Evolutionary conservation across 2,113 vertebrate genomes (phyloP).

Genomic region (Ailuropoda melanoleuca): DNA sequence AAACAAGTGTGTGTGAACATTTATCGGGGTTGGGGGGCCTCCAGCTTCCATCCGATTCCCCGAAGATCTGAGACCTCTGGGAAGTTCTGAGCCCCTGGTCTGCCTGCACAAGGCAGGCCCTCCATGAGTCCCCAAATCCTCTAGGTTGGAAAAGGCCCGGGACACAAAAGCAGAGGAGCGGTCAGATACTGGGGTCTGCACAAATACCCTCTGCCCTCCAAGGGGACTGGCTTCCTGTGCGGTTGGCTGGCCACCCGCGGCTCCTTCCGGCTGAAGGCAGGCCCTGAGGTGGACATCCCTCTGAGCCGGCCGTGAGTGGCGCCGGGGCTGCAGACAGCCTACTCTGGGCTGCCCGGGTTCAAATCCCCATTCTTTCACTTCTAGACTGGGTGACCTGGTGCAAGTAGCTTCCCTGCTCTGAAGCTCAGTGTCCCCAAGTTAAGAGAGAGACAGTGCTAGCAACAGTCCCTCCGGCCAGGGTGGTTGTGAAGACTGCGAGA

Average conservation of each 20-base stretch:
- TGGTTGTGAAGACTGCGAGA: accelerated
- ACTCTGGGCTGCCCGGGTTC: neutral
- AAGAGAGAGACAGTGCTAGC: accelerated
- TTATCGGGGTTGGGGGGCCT: neutral
- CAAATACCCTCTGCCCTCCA: neutral
- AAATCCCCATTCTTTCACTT: accelerated
- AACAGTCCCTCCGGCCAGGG: accelerated
- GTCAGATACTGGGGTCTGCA: neutral
- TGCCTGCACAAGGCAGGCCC: accelerated
- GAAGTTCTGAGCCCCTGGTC: neutral
- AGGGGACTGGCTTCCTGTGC: neutral
- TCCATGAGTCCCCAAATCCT: neutral
- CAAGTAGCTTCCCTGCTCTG: neutral
- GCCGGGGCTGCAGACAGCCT: accelerated
- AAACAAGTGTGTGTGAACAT: accelerated
- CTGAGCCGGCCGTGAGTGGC: neutral
- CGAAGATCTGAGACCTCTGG: neutral
- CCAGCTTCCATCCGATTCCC: neutral
- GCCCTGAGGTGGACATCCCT: neutral
- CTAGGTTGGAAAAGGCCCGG: neutral
- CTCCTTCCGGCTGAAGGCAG: neutral
- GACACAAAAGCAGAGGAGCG: accelerated
- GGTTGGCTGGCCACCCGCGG: neutral
- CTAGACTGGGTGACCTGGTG: neutral
- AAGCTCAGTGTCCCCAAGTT: neutral